Conservation (phyloP, 2,888 invertebrate genomes). For the Lathronympha strigana region DNA sequence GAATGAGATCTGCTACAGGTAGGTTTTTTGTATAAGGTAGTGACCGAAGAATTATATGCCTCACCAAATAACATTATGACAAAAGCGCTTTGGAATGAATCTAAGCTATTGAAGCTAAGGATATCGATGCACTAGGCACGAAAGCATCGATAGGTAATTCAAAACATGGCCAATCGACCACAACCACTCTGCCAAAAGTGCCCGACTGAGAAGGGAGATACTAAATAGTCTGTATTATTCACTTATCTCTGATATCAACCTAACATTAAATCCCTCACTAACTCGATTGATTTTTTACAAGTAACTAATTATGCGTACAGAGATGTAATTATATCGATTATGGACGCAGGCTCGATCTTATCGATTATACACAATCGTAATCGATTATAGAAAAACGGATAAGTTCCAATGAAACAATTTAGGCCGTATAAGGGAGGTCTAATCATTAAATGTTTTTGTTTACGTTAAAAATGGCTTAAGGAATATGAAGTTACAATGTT, state of each 20-base stretch:
- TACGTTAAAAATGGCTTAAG: background rate
- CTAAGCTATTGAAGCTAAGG: too few species aligned
- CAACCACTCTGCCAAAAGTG: too few species aligned
- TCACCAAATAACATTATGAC: too few species aligned
- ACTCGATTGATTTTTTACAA: conserved; percentile 33
- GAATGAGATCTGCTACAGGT: too few species aligned
- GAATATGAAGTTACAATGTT: background rate
- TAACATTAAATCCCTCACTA: conserved; percentile 14
- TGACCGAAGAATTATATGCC: too few species aligned
- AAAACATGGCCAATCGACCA: too few species aligned
- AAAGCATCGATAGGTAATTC: too few species aligned
- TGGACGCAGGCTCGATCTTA: conserved; percentile 34
- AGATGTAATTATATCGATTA: conserved; percentile 24
- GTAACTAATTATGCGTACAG: conserved; percentile 19
- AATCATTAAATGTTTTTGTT: conserved; percentile 48
- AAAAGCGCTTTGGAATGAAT: too few species aligned
- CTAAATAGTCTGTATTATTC: background rate
- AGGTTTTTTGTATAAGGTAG: too few species aligned
- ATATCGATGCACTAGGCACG: too few species aligned
- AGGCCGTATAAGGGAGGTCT: conserved; percentile 53
- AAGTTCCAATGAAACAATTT: conserved; percentile 50
- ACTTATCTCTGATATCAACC: background rate
- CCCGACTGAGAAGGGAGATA: background rate
- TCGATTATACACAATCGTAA: conserved; percentile 43
- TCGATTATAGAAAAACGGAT: conserved; percentile 45